These are phyloP conservation scores for Pogona vitticeps DNA, from an alignment of 2,113 vertebrate genomes.

Conservation along the genomic window DNA sequence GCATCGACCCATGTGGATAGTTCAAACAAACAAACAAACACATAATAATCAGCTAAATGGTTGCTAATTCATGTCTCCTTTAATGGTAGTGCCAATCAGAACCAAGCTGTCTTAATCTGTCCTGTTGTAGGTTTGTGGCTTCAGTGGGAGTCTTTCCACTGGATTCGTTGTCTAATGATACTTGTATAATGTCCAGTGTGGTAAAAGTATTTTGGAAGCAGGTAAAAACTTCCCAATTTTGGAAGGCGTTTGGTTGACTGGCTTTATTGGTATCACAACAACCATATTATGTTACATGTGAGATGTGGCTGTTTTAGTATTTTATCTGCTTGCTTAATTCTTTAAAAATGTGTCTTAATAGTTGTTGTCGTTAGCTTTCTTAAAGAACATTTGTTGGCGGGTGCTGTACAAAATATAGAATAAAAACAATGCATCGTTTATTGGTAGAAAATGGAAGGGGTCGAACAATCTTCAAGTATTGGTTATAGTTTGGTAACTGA, in stretches of 20 bases:
- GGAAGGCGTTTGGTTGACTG: background rate
- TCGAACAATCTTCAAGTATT: background rate
- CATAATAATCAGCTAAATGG: too few species aligned
- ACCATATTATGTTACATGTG: background rate
- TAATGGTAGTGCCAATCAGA: background rate
- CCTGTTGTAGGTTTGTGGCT: too few species aligned
- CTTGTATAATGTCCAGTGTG: background rate
- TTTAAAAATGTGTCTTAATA: background rate
- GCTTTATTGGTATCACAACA: background rate
- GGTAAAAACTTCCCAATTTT: background rate
- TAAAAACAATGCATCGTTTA: background rate
- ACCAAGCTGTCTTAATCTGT: background rate
- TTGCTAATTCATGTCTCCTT: background rate
- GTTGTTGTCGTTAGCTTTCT: background rate
- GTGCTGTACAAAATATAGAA: background rate
- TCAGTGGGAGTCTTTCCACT: background rate
- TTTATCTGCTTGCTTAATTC: background rate
- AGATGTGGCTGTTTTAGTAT: background rate
- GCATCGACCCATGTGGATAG: too few species aligned
- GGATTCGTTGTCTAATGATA: background rate
- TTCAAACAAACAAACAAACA: too few species aligned
- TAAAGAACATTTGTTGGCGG: background rate
- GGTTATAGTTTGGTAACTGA: background rate
- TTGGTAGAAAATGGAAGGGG: background rate
- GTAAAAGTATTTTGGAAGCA: background rate